phyloP scores from a whole-genome alignment of 1,140 invertebrate genomes.

The Colletes latitarsis region DNA sequence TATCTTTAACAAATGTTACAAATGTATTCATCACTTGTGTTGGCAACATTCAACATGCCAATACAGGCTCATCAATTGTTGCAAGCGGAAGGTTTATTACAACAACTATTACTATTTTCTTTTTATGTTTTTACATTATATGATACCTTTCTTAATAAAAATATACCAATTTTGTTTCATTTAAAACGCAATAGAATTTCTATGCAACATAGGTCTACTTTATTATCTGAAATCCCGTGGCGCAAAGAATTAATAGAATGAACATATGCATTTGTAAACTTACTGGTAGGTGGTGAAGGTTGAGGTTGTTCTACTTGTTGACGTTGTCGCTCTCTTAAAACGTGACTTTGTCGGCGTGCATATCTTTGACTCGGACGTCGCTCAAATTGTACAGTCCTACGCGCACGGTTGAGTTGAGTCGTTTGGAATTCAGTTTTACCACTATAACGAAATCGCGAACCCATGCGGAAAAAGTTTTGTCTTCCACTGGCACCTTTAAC shows the following conservation, averaged over 20 bases:
- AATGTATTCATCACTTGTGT: no score
- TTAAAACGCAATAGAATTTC: no score
- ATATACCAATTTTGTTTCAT: no score
- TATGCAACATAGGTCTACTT: no score
- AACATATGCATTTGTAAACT: conserved; percentile 34
- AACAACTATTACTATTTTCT: no score
- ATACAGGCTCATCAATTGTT: no score
- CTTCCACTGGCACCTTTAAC: conserved; percentile 93
- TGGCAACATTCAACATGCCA: no score
- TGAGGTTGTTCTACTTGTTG: conserved; percentile 79
- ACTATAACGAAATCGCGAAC: conserved; percentile 96
- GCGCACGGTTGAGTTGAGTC: conserved; percentile 92
- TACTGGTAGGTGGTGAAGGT: conserved; percentile 61
- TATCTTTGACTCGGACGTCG: conserved; percentile 97
- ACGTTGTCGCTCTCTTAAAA: conserved; percentile 88
- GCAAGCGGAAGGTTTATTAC: no score
- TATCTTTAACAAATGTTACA: no score
- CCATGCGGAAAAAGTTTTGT: conserved; percentile 98
- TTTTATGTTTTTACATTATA: no score
- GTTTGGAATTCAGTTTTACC: conserved; percentile 98
- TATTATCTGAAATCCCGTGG: no score
- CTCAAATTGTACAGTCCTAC: conserved; percentile 96
- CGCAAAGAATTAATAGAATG: conserved; percentile 6
- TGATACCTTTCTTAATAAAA: no score
- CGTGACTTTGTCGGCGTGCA: conserved; percentile 93